A percentile compares a stretch with the other conserved stretches of the same genome.
Conservation (phyloP, 2,113 vertebrate species). For the Heterochromis multidens region DNA sequence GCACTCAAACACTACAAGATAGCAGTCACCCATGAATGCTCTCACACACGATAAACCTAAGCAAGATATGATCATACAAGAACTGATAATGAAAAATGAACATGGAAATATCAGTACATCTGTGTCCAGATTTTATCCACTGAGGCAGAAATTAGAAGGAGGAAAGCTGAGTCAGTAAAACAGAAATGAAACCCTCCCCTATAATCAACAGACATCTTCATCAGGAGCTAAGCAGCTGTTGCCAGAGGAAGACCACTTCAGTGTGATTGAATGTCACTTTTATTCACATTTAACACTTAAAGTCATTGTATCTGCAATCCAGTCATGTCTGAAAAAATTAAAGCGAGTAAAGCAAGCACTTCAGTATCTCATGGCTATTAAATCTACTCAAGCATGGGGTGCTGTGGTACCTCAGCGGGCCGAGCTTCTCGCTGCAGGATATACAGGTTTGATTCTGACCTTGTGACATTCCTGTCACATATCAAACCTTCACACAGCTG, state of each 20-base stretch:
- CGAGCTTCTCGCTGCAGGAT: background rate
- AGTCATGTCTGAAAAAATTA: conserved; percentile 34
- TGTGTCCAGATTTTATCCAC: background rate
- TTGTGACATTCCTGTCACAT: conserved; percentile 11
- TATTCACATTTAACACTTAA: conserved; percentile 32
- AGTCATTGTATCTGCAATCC: conserved; percentile 18
- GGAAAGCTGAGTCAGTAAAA: background rate
- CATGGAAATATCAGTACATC: background rate
- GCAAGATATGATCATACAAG: conserved; percentile 1
- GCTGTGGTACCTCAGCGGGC: background rate
- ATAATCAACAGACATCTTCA: conserved; percentile 30
- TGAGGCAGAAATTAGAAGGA: background rate
- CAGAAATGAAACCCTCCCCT: background rate
- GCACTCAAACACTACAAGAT: conserved; percentile 38
- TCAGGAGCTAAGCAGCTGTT: conserved; percentile 22
- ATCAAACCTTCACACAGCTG: background rate
- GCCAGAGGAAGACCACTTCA: background rate
- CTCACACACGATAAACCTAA: background rate
- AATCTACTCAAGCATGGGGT: conserved; percentile 9
- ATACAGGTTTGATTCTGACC: conserved; percentile 17
- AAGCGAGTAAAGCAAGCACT: conserved; percentile 22
- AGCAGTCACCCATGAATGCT: background rate
- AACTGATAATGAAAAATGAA: background rate
- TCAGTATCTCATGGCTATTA: conserved; percentile 8
- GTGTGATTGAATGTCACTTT: conserved; percentile 20